These are phyloP conservation scores for Heliconius ethilla DNA, from an alignment of 2,888 invertebrate species.

Conservation along the genomic window DNA sequence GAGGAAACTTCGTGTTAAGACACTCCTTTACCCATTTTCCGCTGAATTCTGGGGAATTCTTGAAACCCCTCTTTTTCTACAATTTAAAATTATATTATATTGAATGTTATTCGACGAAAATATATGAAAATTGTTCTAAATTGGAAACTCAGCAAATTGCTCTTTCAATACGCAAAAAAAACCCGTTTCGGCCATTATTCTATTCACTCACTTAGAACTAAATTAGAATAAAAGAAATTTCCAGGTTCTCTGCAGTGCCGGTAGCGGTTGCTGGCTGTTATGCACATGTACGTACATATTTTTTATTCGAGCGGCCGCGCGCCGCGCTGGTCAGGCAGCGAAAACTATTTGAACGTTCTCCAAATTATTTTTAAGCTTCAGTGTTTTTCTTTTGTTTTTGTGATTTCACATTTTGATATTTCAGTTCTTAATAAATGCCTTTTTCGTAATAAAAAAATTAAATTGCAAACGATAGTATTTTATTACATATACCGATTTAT, in stretches of 20 bases:
- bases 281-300: not conserved
- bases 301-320: not conserved
- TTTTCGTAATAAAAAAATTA: not conserved
- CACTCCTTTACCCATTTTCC: no score
- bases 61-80: no score
- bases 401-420: not conserved
- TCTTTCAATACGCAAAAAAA: not conserved
- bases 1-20: no score
- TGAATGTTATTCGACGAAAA: no score
- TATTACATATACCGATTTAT: no score
- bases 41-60: no score
- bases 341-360: slow-evolving; percentile 1
- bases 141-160: not conserved
- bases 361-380: not conserved
- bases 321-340: not conserved
- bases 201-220: not conserved
- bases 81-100: no score
- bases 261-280: not conserved
- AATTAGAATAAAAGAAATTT: slow-evolving; percentile 4
- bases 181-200: not conserved
- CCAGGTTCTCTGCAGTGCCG: slow-evolving; percentile 15
- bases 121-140: not conserved
- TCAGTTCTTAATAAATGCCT: not conserved
- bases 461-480: not conserved
- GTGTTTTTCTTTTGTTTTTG: not conserved